phyloP scores from a whole-genome alignment of 2,888 invertebrate species.

The Heliconius charithonia region DNA sequence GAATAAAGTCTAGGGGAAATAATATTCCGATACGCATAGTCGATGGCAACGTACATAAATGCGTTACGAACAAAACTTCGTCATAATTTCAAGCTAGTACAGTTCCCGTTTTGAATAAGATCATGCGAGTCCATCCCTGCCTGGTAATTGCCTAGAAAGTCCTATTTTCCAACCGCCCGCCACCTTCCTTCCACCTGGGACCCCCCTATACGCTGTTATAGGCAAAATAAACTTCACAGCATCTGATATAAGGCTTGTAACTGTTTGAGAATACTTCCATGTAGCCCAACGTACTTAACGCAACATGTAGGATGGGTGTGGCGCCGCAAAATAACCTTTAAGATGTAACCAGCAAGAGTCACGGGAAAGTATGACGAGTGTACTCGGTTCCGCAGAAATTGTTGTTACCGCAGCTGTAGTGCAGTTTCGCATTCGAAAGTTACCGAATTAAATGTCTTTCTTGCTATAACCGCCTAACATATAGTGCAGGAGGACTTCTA shows the following conservation, averaged over 20 bases:
- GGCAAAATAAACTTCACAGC: slow-evolving; percentile 20
- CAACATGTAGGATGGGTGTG: slow-evolving; percentile 25
- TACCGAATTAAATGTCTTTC: slow-evolving; percentile 35
- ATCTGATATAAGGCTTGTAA: slow-evolving; percentile 20
- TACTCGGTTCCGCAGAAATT: slow-evolving; percentile 31
- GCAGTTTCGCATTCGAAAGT: slow-evolving; percentile 35
- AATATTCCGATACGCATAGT: slow-evolving; percentile 22
- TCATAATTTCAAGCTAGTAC: slow-evolving; percentile 42
- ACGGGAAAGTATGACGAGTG: not conserved
- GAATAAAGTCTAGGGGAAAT: slow-evolving; percentile 2
- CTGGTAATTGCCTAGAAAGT: slow-evolving; percentile 78
- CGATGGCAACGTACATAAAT: slow-evolving; percentile 34
- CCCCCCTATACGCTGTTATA: slow-evolving; percentile 37
- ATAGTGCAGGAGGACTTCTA: not conserved
- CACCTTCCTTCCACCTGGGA: slow-evolving; percentile 44
- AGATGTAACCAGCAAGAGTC: not conserved
- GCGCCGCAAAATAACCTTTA: slow-evolving; percentile 31
- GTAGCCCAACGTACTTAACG: slow-evolving; percentile 20
- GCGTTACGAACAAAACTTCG: slow-evolving; percentile 44
- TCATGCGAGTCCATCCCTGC: slow-evolving; percentile 56
- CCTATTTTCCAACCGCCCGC: slow-evolving; percentile 57
- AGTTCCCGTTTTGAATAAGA: slow-evolving; percentile 50
- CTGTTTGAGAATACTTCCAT: slow-evolving; percentile 2
- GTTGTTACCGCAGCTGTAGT: slow-evolving; percentile 36
- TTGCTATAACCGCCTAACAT: slow-evolving; percentile 3